These are phyloP conservation scores for Passer domesticus DNA, from an alignment of 2,113 vertebrate genomes.

Conservation along the genomic window DNA sequence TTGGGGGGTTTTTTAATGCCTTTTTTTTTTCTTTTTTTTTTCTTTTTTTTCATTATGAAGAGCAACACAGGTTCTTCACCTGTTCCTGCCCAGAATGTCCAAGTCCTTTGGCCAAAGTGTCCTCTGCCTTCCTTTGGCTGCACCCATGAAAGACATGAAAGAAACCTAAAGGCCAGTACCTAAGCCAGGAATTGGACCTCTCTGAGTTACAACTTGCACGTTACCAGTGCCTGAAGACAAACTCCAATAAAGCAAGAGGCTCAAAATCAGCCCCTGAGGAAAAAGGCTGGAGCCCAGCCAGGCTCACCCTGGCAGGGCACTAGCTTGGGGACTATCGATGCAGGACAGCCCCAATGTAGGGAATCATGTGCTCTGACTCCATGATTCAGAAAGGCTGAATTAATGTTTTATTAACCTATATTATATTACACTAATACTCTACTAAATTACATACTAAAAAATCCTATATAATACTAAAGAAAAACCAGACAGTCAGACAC, in stretches of 20 bases:
- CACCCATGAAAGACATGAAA: rapidly evolving
- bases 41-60: neutral
- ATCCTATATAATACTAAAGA: no score
- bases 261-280: neutral
- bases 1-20: no score
- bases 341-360: no score
- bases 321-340: neutral
- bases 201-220: rapidly evolving
- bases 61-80: neutral
- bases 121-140: neutral
- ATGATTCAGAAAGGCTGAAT: no score
- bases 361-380: no score
- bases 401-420: no score
- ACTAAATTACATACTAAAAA: no score
- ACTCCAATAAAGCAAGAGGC: neutral
- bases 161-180: neutral
- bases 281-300: neutral
- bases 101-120: neutral
- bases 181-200: neutral
- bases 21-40: neutral
- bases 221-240: neutral
- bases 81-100: neutral
- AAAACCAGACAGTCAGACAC: no score
- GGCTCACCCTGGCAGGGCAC: neutral
- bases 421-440: no score